Base-by-base conservation (phyloP, 2,797 vertebrate genomes). In the Bradypodion pumilum region DNA sequence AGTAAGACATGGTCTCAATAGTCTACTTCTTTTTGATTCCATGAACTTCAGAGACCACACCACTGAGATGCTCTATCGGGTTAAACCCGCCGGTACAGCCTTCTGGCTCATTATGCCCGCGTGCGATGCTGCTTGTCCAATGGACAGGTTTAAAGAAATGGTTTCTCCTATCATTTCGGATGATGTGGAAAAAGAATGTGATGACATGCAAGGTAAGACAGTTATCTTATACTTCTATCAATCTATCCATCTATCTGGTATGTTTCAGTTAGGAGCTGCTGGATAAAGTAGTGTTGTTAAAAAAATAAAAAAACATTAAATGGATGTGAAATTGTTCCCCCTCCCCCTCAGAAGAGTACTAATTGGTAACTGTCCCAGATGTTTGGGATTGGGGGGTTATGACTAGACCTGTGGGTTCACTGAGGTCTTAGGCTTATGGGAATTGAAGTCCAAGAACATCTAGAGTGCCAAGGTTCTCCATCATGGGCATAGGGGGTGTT, bases 61-160 rank as follows among this genome's bases (percentile, higher is more conserved):
- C 25, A 19, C 81, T 37, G 63, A 85, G 78, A 76, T 81, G 72
- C 25, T 75, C 29, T 85, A 69, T 62, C 73, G 13, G 52, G 44
- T 29, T 7, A 9, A 7, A 21, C 21, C 29, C 12, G 0, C 2
- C 5, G 7, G 9, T 46, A 21, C 13, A 68, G 63, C 42, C 2
- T 2, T 37, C n/a, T 7, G 7, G 4, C 44, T 85, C 27, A 52
- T 2, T 40, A n/a, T 85, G 65, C 78, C 78, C 3, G 78, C 65
- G 16, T 85, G 84, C 16, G 9, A 63, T 62, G 19, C 10, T 5
- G 25, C 73, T 76, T 85, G 78, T 63, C 63, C 73, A 25, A 27
- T 85, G 32, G 1, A 13, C 1, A 37, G 76, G 25, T 85, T 85
- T 76, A 75, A 62, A 81, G 0, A 85, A 0, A n/a, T 85, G 52